Base-by-base conservation (phyloP, 35 echinoderm and acorn worm genomes). In the Apostichopus californicus region DNA sequence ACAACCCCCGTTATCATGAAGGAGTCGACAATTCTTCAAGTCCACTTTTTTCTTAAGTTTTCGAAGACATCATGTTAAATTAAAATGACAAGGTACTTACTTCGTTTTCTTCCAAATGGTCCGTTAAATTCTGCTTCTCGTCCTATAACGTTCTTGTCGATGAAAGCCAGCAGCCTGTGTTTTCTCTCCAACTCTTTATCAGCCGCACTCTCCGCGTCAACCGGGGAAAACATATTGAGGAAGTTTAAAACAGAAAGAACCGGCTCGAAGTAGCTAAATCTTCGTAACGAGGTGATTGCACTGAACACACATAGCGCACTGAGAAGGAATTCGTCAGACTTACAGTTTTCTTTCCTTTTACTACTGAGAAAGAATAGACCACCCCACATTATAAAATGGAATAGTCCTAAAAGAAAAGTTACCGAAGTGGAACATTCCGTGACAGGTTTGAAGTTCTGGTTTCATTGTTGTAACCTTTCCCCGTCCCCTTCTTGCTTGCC, bases 51-150 rank as follows among this genome's bases (percentile, higher is more conserved):
- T 46, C 2, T 46, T 46, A 46, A 46, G 2, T 46, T 46, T 46
- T 46, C 34, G 34, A 46, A 9, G 58, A 9, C 7, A 61, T 61
- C 8, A 61, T 61, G 58, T 9, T 9, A 61, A 61, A 2, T 9
- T 12, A 61, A 9, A 9, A 12, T 9, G 12, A 12, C 58, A n/a
- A 9, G 71, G 12, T 9, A 86, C 68, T 87, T 92, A 95, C 94
- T 87, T 87, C 57, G 65, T 89, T 91, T 95, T 66, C 61, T 73
- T 58, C 94, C 94, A 55, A 95, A 95, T 8, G 94, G 94, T 68
- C 94, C 94, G 52, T 87, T 87, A 72, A 95, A 95, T 60, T 89
- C 56, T 55, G 94, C 90, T 8, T 95, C 84, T 88, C 90, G 79
- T 23, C 94, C 94, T 52, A 92, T 68, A 1, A 95, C 72, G 70